Evolutionary conservation across 2,113 vertebrate species (phyloP).

Genomic region (Boleophthalmus pectinirostris): DNA sequence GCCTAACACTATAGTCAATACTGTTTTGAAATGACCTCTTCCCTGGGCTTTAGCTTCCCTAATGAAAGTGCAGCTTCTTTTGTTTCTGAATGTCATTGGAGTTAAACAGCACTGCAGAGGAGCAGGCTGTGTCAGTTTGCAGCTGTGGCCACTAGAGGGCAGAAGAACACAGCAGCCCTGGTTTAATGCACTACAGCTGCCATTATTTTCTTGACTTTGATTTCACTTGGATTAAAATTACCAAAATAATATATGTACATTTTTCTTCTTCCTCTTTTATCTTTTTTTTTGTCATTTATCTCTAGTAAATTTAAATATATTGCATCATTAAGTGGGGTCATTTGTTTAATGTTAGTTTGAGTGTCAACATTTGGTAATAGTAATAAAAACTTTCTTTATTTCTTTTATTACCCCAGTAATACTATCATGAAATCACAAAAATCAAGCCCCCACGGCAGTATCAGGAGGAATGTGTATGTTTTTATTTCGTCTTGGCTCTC

Average conservation of each 20-base stretch:
- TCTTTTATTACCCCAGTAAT: no score
- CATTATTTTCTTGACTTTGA: neutral
- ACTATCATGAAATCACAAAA: neutral
- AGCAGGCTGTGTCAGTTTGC: slow-evolving; percentile 2
- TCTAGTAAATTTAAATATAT: no score
- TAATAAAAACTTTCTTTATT: no score
- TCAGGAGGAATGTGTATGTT: neutral
- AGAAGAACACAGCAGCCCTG: slow-evolving; percentile 14
- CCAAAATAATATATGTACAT: no score
- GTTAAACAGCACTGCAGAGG: slow-evolving; percentile 58
- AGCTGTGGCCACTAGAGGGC: slow-evolving; percentile 60
- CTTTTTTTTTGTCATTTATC: no score
- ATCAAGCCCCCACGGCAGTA: neutral
- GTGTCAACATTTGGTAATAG: no score
- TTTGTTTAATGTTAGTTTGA: no score
- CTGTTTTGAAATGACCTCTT: neutral
- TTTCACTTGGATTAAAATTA: no score
- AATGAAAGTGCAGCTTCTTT: neutral
- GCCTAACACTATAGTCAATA: neutral
- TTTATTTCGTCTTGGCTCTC: neutral
- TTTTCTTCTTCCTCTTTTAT: no score
- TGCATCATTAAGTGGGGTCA: no score
- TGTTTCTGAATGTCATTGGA: slow-evolving; percentile 38
- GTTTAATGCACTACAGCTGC: neutral
- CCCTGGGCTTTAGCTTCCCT: neutral